Evolutionary conservation across 2,797 vertebrate species (phyloP).

Genomic region (Acipenser oxyrinchus): DNA sequence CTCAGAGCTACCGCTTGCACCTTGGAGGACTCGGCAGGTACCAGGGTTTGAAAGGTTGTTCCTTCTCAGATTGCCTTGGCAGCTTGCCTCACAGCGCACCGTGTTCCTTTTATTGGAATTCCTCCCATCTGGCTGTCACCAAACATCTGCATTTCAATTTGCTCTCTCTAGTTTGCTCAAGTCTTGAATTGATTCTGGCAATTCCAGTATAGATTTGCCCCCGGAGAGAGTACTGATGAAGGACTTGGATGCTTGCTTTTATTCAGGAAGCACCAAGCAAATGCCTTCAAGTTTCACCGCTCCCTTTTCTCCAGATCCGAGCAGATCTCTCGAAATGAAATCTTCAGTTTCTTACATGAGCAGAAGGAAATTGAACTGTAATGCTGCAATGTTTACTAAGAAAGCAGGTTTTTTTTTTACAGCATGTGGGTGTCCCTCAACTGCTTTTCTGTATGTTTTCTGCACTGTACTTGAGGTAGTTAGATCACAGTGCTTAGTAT

Average conservation of each 20-base stretch:
- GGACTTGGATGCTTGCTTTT: neutral
- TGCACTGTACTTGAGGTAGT: neutral
- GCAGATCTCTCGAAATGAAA: neutral
- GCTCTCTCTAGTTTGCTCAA: neutral
- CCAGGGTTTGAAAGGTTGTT: neutral
- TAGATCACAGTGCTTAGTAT: conserved; percentile 14
- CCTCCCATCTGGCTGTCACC: conserved; percentile 4
- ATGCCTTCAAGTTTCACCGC: neutral
- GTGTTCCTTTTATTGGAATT: neutral
- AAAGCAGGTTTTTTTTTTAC: neutral
- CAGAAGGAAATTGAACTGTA: neutral
- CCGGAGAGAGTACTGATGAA: neutral
- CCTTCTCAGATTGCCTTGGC: neutral
- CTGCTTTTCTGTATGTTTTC: neutral
- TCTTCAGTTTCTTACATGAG: neutral
- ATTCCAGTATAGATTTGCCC: neutral
- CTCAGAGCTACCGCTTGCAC: neutral
- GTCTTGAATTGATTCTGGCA: neutral
- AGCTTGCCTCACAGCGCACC: neutral
- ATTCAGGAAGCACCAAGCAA: neutral
- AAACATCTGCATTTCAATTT: conserved; percentile 8
- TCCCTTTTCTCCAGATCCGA: neutral
- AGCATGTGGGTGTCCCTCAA: neutral
- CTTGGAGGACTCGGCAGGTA: neutral
- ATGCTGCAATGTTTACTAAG: neutral